Evolutionary conservation across 2,888 invertebrate genomes (phyloP), one percentile per base, ranked within the genome.

Genomic region (Gerris lacustris): DNA sequence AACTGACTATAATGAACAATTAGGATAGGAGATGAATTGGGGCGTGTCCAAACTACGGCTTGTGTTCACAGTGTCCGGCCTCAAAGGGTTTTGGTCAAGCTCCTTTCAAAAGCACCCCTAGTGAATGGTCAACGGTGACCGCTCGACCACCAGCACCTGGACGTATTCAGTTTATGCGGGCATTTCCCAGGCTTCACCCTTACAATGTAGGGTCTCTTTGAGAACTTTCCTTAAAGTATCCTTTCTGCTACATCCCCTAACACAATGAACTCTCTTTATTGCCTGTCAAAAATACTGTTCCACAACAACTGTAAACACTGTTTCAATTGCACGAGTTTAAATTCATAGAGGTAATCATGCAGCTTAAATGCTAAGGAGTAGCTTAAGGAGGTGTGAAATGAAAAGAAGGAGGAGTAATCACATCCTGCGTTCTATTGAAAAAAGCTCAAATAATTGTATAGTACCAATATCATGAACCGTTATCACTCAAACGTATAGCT

Each of bases 141-240:
- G 15, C 11, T 15, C 55, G 15, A 15, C 55, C 15, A 55, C 55
- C 55, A 55, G 55, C 55, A 55, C 55, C 55, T 55, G 55, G 55
- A 15, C 55, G 15, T 11, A 11, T 15, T 15, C 9, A 55, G 15
- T 15, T 15, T 11, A 55, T 55, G 55, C 55, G 55, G 55, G 55
- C 55, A 55, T 55, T 55, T 55, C 55, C 55, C 55, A 55, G 55
- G 55, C 55, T 55, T 55, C 55, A 55, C 55, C 55, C 55, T 55
- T 55, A 9, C 15, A 9, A 55, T 55, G 9, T 15, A 55, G 55
- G 15, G 55, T 15, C 55, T 15, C 55, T 11, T 55, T 55, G 55
- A 55, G 15, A 55, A 55, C 9, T 55, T 31, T 31, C 31, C 55
- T 55, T 11, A 55, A 9, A 55, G 11, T 55, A 55, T 55, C 55